Evolutionary conservation across 2,797 vertebrate species (phyloP).

Genomic region (Lithobates sylvaticus): DNA sequence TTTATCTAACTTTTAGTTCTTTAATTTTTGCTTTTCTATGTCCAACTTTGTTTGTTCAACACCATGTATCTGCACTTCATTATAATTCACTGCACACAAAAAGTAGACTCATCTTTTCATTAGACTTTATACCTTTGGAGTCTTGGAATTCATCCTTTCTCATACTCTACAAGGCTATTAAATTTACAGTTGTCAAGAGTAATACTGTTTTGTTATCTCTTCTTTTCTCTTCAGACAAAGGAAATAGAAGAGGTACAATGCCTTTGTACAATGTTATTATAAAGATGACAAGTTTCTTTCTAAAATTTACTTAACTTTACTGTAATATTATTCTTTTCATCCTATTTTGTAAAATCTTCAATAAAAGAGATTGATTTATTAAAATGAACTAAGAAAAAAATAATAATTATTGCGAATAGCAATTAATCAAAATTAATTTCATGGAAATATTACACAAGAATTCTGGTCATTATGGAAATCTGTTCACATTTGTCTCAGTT

Average conservation of each 20-base stretch:
- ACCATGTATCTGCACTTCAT: background rate
- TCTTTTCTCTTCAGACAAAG: background rate
- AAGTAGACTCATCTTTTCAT: background rate
- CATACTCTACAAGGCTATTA: background rate
- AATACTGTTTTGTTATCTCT: background rate
- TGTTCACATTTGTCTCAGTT: no score
- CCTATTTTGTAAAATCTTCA: background rate
- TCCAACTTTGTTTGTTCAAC: background rate
- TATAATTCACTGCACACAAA: background rate
- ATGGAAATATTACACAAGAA: no score
- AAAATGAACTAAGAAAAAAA: no score
- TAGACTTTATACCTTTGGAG: background rate
- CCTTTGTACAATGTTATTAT: background rate
- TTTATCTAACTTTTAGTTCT: background rate
- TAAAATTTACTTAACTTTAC: background rate
- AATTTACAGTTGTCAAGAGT: constrained; percentile 1
- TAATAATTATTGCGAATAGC: no score
- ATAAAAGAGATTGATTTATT: background rate
- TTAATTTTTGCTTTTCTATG: background rate
- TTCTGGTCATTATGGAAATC: no score
- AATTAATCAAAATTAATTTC: no score
- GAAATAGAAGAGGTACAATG: background rate
- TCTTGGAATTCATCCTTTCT: background rate
- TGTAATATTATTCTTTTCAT: background rate
- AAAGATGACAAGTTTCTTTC: background rate